Evolutionary conservation across 2,797 vertebrate species (phyloP), one percentile per base, ranked within the genome.

Genomic region (Philypnodon macrostomus): DNA sequence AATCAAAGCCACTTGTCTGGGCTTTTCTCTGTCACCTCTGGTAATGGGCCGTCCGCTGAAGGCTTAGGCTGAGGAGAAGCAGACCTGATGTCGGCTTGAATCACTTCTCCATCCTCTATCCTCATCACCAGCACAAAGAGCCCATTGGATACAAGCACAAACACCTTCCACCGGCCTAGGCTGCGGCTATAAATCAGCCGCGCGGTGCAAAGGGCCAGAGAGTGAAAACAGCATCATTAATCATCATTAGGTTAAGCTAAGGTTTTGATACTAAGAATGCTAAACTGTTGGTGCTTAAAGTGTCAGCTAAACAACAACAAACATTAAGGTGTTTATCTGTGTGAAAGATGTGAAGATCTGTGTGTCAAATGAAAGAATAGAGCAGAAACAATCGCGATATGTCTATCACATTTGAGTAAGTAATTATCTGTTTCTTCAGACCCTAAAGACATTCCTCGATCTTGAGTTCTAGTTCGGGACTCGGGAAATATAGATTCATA

Each of bases 71-170:
- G 81, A 86, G 65, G 69, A 85, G 78, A 86, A 86, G 67, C 82
- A 87, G 85, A 59, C 78, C 77, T 35, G 82, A 77, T 80, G 81
- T 83, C 82, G 67, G 41, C 75, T 70, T 63, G 78, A 85, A 87
- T 85, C 85, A 76, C 79, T 74, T 81, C 58, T 82, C 70, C 73
- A 58, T 80, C 77, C 78, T 77, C 74, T 80, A 39, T 72, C 81
- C 79, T 77, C 73, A 54, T 78, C 85, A 72, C 59, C 73, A 73
- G 79, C 71, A 88, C 84, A 86, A 85, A 84, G 85, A 82, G 62
- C 48, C 79, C 75, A 83, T 86, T 85, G 83, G 80, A 74, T 24
- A 48, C 56, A 33, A 13, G 70, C 67, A 64, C 74, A 80, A 83
- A 84, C 82, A 81, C 75, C 83, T 86, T 67, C 75, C 62, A 63